Evolutionary conservation across 2,113 vertebrate species (phyloP).

Genomic region (Eptatretus burgeri): DNA sequence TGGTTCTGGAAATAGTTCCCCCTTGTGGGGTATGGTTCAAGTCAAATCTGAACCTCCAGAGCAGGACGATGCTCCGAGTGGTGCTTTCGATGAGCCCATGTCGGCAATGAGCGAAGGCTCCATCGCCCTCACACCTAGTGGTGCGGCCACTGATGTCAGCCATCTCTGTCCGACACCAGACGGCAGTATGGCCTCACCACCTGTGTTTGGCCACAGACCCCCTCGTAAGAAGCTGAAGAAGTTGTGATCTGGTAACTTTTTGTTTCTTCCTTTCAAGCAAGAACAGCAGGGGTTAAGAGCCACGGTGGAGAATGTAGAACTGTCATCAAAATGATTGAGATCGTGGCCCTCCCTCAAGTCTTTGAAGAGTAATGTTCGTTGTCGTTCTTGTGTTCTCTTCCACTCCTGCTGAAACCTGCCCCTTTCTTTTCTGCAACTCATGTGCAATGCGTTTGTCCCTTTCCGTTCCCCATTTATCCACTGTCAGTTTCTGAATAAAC

Average conservation of each 20-base stretch:
- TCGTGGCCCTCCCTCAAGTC: no score
- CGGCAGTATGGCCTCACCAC: slow-evolving; percentile 58
- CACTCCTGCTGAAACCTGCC: no score
- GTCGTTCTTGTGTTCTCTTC: no score
- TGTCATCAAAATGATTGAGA: no score
- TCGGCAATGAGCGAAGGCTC: slow-evolving; percentile 80
- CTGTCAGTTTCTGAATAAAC: no score
- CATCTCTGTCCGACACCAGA: slow-evolving; percentile 67
- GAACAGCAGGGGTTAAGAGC: no score
- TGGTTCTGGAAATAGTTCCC: slow-evolving; percentile 43
- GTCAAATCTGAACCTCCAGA: slow-evolving; percentile 93
- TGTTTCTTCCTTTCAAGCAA: no score
- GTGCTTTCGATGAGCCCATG: slow-evolving; percentile 93
- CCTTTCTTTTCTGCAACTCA: no score
- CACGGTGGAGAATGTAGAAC: no score
- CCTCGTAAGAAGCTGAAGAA: slow-evolving; percentile 68
- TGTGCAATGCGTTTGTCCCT: no score
- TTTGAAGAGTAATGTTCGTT: no score
- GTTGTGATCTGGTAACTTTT: slow-evolving; percentile 21
- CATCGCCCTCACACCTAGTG: slow-evolving; percentile 45
- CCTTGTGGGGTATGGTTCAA: slow-evolving; percentile 55
- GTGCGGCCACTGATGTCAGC: slow-evolving; percentile 43
- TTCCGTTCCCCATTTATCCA: no score
- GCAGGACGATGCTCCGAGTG: slow-evolving; percentile 41
- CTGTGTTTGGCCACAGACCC: slow-evolving; percentile 56